Evolutionary conservation across 2,797 vertebrate species (phyloP).

Genomic region (Otolemur crassicaudatus): DNA sequence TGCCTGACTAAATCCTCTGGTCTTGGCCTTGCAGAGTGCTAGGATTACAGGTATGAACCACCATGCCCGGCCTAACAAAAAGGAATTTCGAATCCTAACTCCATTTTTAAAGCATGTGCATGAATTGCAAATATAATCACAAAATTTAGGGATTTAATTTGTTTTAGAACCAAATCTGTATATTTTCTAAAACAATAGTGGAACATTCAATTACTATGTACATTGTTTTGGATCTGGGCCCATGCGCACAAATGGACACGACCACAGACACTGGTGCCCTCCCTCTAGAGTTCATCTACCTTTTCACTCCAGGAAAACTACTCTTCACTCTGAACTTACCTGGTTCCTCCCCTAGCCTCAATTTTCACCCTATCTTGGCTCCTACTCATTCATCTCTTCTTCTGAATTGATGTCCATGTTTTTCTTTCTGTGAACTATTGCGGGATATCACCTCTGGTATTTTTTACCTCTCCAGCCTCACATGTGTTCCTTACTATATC

Average conservation of each 20-base stretch:
- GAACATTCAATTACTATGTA: not conserved
- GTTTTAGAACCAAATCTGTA: not conserved
- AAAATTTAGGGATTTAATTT: conserved; percentile 11
- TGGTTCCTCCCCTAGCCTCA: not conserved
- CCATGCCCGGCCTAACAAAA: not conserved
- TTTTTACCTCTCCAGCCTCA: not conserved
- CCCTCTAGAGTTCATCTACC: not conserved
- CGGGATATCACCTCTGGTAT: not conserved
- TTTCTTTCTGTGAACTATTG: not conserved
- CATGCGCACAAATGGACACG: not conserved
- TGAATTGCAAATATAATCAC: conserved; percentile 1
- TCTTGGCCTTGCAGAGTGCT: too few relatives aligned
- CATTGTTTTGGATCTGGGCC: not conserved
- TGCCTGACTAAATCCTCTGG: too few relatives aligned
- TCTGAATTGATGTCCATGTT: not conserved
- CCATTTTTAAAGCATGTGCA: conserved; percentile 8
- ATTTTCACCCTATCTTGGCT: not conserved
- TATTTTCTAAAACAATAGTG: not conserved
- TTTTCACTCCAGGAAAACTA: conserved; percentile 13
- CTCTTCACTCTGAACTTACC: not conserved
- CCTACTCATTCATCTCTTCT: not conserved
- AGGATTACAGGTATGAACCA: too few relatives aligned
- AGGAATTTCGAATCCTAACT: conserved; percentile 3
- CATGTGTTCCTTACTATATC: not conserved
- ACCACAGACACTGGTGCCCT: not conserved